These are phyloP conservation scores for Gymnoscelis rufifasciata DNA, from an alignment of 2,888 invertebrate species.

Conservation along the genomic window DNA sequence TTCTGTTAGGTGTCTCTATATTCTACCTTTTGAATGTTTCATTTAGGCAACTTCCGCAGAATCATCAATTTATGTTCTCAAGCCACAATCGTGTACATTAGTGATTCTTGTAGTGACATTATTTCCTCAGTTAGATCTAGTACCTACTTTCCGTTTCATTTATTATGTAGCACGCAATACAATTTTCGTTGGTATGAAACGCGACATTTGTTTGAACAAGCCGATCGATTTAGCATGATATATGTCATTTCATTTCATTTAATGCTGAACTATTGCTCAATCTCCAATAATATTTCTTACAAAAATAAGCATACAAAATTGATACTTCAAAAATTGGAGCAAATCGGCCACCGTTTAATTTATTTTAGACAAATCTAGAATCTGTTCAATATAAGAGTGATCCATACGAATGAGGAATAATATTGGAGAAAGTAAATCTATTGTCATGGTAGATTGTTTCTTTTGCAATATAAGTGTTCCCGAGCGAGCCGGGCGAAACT, in stretches of 20 bases:
- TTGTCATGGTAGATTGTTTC: constrained; percentile 79
- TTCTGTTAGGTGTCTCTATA: constrained; percentile 3
- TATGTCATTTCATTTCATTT: constrained; percentile 14
- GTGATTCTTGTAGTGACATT: constrained; percentile 29
- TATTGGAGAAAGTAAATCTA: constrained; percentile 74
- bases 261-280: constrained; percentile 36
- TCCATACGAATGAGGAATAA: constrained; percentile 50
- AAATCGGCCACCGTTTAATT: background rate
- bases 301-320: background rate
- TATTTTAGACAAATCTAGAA: no score
- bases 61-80: constrained; percentile 1
- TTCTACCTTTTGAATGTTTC: constrained; percentile 1
- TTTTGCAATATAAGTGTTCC: constrained; percentile 72
- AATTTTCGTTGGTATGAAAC: constrained; percentile 19
- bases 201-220: constrained; percentile 1
- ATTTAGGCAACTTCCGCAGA: constrained; percentile 1
- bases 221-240: constrained; percentile 19
- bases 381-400: constrained; percentile 13
- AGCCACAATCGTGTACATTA: constrained; percentile 15
- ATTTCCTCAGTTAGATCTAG: constrained; percentile 60
- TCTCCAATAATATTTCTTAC: constrained; percentile 73
- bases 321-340: background rate
- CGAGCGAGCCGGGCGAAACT: constrained; percentile 67
- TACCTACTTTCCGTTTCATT: constrained; percentile 19
- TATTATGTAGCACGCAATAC: constrained; percentile 14